phyloP scores from a whole-genome alignment of 1,140 invertebrate species.

The Drosophila mauritiana region DNA sequence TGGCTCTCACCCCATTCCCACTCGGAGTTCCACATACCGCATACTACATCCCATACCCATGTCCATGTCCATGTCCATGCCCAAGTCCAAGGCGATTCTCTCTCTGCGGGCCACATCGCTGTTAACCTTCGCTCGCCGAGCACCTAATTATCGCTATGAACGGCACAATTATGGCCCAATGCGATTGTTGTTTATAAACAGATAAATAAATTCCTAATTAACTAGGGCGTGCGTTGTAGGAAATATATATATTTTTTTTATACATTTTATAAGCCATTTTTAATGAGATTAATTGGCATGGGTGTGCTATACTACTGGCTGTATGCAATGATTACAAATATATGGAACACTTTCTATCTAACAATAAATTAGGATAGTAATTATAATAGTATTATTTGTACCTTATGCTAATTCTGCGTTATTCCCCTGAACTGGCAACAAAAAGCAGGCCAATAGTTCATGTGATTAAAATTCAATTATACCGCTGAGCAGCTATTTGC shows the following conservation, averaged over 20 bases:
- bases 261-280: neutral
- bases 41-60: neutral
- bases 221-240: constrained; percentile 14
- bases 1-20: constrained; percentile 8
- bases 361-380: no score
- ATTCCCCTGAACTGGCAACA: neutral
- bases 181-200: constrained; percentile 62
- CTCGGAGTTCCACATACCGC: neutral
- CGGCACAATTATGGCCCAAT: constrained; percentile 71
- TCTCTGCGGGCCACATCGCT: constrained; percentile 29
- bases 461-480: constrained; percentile 11
- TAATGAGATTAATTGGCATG: no score
- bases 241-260: neutral
- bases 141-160: constrained; percentile 75
- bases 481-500: neutral
- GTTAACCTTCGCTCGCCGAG: constrained; percentile 56
- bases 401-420: no score
- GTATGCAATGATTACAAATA: no score
- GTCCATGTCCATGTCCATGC: neutral
- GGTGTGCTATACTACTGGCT: no score
- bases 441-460: neutral
- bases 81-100: constrained; percentile 1
- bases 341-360: no score
- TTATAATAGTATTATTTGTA: no score
- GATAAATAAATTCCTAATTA: constrained; percentile 42